Percentiles rank a stretch among this genome's conserved stretches.
phyloP scores from a whole-genome alignment of 1,140 invertebrate species.

The Pristionchus pacificus region DNA sequence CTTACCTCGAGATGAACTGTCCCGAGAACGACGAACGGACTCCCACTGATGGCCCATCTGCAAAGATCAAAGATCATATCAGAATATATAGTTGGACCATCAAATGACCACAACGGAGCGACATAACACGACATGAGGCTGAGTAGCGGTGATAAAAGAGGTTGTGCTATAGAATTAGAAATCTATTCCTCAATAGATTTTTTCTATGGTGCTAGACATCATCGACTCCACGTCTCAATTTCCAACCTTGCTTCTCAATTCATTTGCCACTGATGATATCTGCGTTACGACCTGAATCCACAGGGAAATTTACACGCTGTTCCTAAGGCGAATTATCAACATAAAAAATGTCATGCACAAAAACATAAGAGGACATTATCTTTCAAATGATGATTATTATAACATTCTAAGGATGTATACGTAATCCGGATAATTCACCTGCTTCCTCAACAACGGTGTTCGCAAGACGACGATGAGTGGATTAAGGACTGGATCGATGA shows the following conservation, averaged over 20 bases:
- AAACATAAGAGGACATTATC: neutral
- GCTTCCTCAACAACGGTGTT: conserved; percentile 47
- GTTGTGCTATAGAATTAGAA: neutral
- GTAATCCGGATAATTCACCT: no score
- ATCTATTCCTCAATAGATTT: neutral
- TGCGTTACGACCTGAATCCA: no score
- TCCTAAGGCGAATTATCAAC: no score
- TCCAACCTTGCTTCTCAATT: neutral
- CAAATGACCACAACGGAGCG: neutral
- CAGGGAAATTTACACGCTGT: neutral
- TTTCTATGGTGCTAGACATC: no score
- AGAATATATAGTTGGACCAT: neutral
- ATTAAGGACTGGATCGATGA: conserved; percentile 53
- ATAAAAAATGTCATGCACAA: no score
- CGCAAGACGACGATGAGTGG: conserved; percentile 49
- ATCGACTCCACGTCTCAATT: neutral
- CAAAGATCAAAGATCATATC: neutral
- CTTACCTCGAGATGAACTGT: neutral
- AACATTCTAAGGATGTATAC: no score
- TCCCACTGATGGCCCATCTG: neutral
- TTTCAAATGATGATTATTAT: neutral
- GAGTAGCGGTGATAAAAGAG: neutral
- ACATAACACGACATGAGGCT: no score
- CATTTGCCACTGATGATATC: no score
- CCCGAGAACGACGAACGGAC: neutral